Evolutionary conservation across 2,888 invertebrate species (phyloP).

Genomic region (Calameuta filiformis): DNA sequence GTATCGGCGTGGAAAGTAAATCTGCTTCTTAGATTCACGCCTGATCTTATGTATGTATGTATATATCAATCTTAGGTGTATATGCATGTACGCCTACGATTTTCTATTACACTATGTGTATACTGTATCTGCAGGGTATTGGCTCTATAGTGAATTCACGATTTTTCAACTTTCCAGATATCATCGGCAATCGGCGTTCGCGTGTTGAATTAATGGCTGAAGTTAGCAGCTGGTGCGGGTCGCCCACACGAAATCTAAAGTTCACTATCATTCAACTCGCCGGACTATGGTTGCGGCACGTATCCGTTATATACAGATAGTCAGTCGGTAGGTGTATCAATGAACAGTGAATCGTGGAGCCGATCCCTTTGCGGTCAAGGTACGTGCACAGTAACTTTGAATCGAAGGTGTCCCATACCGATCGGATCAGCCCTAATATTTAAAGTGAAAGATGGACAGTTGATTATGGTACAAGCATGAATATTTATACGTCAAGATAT

Average conservation of each 20-base stretch:
- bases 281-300: not conserved
- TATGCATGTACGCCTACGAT: not conserved
- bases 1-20: not conserved
- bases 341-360: not conserved
- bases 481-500: not conserved
- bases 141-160: not conserved
- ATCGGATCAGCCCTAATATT: not conserved
- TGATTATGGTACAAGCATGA: not conserved
- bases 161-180: not conserved
- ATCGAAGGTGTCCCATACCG: not conserved
- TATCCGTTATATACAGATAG: not conserved
- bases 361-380: not conserved
- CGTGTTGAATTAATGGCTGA: conserved; percentile 15
- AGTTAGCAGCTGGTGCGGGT: conserved; percentile 19
- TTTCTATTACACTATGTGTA: not conserved
- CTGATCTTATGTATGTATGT: not conserved
- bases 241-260: conserved; percentile 19
- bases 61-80: not conserved
- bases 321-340: not conserved
- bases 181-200: not conserved
- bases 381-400: not conserved
- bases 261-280: conserved; percentile 16
- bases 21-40: not conserved
- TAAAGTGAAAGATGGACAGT: not conserved
- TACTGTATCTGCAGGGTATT: not conserved